A percentile compares a stretch with the other conserved stretches of the same genome.
phyloP scores from a whole-genome alignment of 2,113 vertebrate genomes.

The Anser cygnoides region DNA sequence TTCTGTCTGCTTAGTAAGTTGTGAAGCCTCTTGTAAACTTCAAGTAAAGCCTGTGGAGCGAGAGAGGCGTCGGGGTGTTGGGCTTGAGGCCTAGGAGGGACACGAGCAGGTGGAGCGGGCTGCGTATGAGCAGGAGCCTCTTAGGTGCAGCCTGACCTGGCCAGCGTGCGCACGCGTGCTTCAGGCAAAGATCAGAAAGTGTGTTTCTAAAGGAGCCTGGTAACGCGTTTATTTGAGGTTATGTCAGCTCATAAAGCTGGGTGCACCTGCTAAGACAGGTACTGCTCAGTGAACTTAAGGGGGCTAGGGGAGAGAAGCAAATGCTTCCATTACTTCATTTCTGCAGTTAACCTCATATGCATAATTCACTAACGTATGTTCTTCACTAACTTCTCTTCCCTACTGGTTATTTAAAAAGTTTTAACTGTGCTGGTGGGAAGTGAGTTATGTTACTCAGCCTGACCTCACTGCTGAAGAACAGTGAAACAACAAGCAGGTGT shows the following conservation, averaged over 20 bases:
- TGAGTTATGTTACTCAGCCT: not conserved
- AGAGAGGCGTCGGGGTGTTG: fast-evolving
- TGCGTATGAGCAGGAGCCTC: fast-evolving
- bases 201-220: fast-evolving
- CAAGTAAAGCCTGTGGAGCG: fast-evolving
- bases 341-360: not conserved
- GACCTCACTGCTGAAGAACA: not conserved
- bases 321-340: not conserved
- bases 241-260: not conserved
- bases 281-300: not conserved
- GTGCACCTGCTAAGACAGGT: not conserved
- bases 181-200: fast-evolving
- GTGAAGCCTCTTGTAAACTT: not conserved
- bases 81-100: not conserved
- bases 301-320: not conserved
- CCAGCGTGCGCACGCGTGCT: fast-evolving
- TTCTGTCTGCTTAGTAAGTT: not conserved
- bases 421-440: not conserved
- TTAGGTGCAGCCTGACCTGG: fast-evolving
- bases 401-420: not conserved
- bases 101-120: not conserved
- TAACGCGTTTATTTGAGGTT: fast-evolving
- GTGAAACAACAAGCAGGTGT: not conserved
- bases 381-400: not conserved
- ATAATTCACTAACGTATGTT: not conserved